Conservation (phyloP, 2,113 vertebrate species). For the Numida meleagris region DNA sequence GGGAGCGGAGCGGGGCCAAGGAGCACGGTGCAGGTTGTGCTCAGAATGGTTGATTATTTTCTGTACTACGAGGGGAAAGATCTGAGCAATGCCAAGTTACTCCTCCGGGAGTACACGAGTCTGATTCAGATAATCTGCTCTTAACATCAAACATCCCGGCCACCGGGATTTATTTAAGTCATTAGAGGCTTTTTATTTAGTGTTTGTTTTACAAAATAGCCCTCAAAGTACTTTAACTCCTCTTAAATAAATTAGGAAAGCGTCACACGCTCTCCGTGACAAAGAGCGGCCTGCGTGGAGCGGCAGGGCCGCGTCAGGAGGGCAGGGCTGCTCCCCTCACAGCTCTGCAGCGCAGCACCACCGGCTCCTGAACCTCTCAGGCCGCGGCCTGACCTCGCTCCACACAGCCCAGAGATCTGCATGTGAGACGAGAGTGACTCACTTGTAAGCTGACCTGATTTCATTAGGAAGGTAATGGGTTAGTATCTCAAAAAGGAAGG, state of each 20-base stretch:
- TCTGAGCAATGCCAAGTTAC: neutral
- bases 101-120: neutral
- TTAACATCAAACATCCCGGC: neutral
- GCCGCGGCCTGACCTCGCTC: neutral
- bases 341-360: neutral
- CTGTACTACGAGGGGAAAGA: neutral
- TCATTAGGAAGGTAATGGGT: neutral
- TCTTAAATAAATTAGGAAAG: neutral
- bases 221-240: neutral
- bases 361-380: neutral
- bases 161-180: slow-evolving; percentile 21
- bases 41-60: neutral
- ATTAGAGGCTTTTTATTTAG: slow-evolving; percentile 34
- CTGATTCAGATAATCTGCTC: slow-evolving; percentile 12
- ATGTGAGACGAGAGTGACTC: neutral
- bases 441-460: neutral
- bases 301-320: neutral
- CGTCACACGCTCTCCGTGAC: neutral
- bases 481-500: neutral
- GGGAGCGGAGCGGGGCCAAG: neutral
- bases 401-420: neutral
- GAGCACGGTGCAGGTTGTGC: neutral
- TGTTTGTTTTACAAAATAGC: neutral
- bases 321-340: neutral
- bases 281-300: neutral